Evolutionary conservation across 2,113 vertebrate genomes (phyloP), one percentile per base, ranked within the genome.

Genomic region (Neodon shergylaensis): DNA sequence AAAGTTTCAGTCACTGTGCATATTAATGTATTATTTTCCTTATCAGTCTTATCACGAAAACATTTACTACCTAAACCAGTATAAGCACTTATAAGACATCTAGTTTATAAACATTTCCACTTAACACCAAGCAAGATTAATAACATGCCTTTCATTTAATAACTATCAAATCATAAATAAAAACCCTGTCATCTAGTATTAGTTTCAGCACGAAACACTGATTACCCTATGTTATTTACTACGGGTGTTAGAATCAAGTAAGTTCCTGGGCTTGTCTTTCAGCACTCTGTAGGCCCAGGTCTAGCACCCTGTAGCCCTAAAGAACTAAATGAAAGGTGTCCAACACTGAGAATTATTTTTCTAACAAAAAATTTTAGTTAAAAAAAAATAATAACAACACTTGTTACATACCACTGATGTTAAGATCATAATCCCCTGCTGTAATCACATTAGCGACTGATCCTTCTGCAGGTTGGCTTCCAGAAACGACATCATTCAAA

Each of bases 381-480:
- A 58, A 90, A 84, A 84, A 54, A 97, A 88, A 90, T 49, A 90
- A 54, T 52, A 94, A 94, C 84, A 58, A 94, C 87, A 63, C 39
- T 82, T 92, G 83, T 88, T 97, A 98, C 99, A 98, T 98, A 99
- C 99, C 99, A 96, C 99, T 99, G 93, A 99, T 99, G 97, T 99
- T 99, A 97, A 99, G 99, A 98, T 99, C 99, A 97, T 99, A 99
- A 98, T 99, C 99, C 97, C 99, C 99, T 7, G 99, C 99, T 4
- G 99, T 99, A 98, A 99, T 98, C 96, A 99, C 98, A 92, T 99
- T 99, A 97, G 99, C 98, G 66, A 98, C 98, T 61, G 99, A 98
- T 82, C 99, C 99, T 98, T 99, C 99, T 7, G 99, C 99, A 94
- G 99, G 99, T 95, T 99, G 99, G 97, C 99, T 99, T 96, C 99